These are phyloP conservation scores for Mystacornis crossleyi DNA, from an alignment of 2,113 vertebrate species.

Conservation along the genomic window DNA sequence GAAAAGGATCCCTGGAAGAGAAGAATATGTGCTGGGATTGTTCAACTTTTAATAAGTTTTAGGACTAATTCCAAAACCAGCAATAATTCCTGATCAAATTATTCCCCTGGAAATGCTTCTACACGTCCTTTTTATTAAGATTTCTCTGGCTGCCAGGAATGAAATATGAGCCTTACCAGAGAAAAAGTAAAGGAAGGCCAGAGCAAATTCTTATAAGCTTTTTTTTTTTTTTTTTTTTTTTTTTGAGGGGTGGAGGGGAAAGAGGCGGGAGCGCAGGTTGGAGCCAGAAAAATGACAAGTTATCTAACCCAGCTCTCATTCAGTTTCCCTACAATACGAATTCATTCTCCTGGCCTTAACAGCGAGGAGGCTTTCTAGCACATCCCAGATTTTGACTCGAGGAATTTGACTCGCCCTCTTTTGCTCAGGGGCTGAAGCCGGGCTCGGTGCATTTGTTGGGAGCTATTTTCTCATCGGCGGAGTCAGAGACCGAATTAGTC, in stretches of 20 bases:
- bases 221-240: background rate
- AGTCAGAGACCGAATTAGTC: constrained; percentile 1
- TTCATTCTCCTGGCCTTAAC: background rate
- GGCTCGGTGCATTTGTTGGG: background rate
- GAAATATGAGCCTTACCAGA: constrained; percentile 50
- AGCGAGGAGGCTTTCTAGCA: constrained; percentile 3
- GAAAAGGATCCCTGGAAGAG: background rate
- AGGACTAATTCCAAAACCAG: constrained; percentile 44
- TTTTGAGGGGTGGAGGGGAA: background rate
- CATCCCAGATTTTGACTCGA: constrained; percentile 26
- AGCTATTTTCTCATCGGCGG: background rate
- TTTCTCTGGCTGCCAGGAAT: constrained; percentile 60
- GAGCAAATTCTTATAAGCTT: background rate
- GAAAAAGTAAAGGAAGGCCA: background rate
- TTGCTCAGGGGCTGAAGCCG: constrained; percentile 34
- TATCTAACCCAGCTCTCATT: background rate
- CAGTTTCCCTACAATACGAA: background rate
- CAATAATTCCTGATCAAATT: constrained; percentile 58
- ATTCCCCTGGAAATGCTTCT: constrained; percentile 57
- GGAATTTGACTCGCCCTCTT: constrained; percentile 53
- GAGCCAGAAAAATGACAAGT: constrained; percentile 34
- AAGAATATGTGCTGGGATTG: background rate
- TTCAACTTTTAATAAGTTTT: constrained; percentile 58
- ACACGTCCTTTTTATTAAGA: constrained; percentile 58
- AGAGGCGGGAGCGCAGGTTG: background rate